phyloP scores from a whole-genome alignment of 2,888 invertebrate genomes.

The Erpobdella octoculata region DNA sequence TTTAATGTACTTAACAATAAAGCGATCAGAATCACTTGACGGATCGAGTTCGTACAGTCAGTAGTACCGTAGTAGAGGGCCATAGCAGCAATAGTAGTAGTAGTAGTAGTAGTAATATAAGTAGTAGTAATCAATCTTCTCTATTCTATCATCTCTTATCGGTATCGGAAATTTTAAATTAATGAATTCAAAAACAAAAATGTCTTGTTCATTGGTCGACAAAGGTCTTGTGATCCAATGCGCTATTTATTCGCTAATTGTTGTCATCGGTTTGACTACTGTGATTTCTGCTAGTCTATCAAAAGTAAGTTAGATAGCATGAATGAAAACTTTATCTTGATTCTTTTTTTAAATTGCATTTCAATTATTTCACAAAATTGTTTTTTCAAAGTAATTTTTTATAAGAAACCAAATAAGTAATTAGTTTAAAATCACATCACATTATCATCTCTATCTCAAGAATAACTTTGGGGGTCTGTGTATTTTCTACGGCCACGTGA shows the following conservation, averaged over 20 bases:
- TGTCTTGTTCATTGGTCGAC: slow-evolving; percentile 27
- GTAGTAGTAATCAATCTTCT: too few relatives aligned
- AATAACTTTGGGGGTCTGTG: slow-evolving; percentile 23
- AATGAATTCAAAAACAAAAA: not conserved
- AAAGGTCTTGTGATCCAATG: slow-evolving; percentile 23
- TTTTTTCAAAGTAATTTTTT: not conserved
- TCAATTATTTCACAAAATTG: not conserved
- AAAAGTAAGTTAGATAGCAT: not conserved
- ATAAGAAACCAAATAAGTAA: not conserved
- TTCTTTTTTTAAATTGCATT: not conserved
- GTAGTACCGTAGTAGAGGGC: too few relatives aligned
- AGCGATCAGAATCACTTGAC: too few relatives aligned
- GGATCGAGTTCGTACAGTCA: too few relatives aligned
- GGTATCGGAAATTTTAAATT: too few relatives aligned
- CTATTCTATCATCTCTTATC: too few relatives aligned
- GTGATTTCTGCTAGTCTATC: slow-evolving; percentile 18
- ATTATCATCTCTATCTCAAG: not conserved
- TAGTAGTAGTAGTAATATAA: too few relatives aligned
- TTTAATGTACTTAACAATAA: too few relatives aligned
- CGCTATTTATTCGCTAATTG: slow-evolving; percentile 13
- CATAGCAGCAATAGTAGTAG: too few relatives aligned
- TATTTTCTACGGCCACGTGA: slow-evolving; percentile 20
- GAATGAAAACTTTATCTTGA: not conserved
- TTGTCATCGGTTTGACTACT: slow-evolving; percentile 24
- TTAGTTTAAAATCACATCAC: too few relatives aligned